Conservation (phyloP, 23 tunicate genomes). For the Pegea sp. region DNA sequence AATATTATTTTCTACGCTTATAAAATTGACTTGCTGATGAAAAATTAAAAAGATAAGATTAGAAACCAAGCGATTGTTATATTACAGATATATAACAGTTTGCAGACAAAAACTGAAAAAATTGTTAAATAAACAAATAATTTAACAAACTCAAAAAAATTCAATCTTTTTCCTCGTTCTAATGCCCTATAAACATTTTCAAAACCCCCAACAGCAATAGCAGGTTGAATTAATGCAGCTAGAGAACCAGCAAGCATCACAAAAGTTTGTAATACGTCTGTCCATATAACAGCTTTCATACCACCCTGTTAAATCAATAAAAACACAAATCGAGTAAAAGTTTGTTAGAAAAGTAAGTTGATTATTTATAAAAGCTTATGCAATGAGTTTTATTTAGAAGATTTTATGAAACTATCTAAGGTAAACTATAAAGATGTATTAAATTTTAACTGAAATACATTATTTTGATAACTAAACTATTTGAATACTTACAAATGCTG, state of each 20-base stretch:
- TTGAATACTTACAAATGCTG: constrained; percentile 20
- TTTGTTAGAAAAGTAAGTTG: no score
- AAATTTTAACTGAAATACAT: background rate
- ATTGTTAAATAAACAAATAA: no score
- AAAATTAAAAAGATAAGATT: no score
- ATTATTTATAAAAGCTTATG: no score
- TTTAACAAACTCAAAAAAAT: constrained; percentile 11
- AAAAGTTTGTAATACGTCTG: constrained; percentile 27
- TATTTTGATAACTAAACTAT: no score
- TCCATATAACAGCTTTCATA: constrained; percentile 51
- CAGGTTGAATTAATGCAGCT: constrained; percentile 12
- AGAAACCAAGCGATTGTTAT: no score
- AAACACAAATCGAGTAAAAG: no score
- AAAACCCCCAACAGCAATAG: constrained; percentile 14
- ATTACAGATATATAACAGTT: no score
- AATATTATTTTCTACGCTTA: no score
- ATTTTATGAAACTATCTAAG: background rate
- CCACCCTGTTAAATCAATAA: constrained; percentile 16
- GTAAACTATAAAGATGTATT: no score
- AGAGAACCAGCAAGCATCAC: constrained; percentile 22
- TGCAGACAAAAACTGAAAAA: no score
- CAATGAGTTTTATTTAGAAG: background rate
- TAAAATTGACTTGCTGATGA: no score
- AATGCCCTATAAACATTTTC: constrained; percentile 13
- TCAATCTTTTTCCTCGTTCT: constrained; percentile 25